Percentiles rank a stretch among this genome's conserved stretches.
Evolutionary conservation across 2,797 vertebrate genomes (phyloP).

Genomic region (Setipinna tenuifilis): DNA sequence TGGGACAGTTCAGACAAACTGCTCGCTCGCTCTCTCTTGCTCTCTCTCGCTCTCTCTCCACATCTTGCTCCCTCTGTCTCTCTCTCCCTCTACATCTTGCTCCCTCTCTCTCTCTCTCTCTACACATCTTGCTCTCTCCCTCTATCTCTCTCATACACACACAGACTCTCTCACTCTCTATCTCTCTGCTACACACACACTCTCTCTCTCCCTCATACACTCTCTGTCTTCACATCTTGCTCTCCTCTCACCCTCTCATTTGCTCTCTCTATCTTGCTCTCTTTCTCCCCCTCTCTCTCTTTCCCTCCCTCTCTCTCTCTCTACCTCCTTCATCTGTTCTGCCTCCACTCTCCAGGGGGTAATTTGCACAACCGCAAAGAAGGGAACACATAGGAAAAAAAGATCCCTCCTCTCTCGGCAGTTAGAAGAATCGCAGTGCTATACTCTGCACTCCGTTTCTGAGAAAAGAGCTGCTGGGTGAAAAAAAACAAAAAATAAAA

Average conservation of each 20-base stretch:
- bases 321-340: neutral
- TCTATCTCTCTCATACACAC: too few species aligned
- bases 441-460: constrained; percentile 16
- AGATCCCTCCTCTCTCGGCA: neutral
- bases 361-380: constrained; percentile 28
- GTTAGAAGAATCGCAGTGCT: neutral
- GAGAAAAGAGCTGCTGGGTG: constrained; percentile 27
- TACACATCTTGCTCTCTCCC: too few species aligned
- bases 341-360: neutral
- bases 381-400: neutral
- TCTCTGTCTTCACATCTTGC: too few species aligned
- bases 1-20: constrained; percentile 43
- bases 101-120: too few species aligned
- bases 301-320: neutral
- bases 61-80: too few species aligned
- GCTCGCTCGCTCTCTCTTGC: neutral
- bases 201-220: too few species aligned
- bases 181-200: too few species aligned
- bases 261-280: neutral
- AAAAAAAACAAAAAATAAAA: neutral
- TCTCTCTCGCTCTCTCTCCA: neutral
- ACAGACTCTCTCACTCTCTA: too few species aligned
- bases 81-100: too few species aligned
- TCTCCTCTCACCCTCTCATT: too few species aligned
- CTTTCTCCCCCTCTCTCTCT: neutral